Evolutionary conservation across 2,113 vertebrate genomes (phyloP).

Genomic region (Campylomormyrus tamandua): DNA sequence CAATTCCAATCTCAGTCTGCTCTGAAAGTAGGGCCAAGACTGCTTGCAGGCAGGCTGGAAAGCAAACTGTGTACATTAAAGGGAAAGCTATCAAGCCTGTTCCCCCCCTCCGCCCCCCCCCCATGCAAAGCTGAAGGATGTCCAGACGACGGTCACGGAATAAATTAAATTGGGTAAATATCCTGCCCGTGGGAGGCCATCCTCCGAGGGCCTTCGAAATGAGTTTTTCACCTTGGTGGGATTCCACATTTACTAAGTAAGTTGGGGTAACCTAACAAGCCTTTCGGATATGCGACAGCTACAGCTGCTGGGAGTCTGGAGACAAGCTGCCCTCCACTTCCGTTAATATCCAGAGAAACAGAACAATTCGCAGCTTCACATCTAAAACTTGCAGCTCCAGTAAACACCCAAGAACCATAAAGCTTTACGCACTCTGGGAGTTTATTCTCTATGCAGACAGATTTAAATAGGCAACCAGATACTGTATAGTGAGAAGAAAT

Average conservation of each 20-base stretch:
- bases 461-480: neutral
- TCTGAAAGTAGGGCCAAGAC: neutral
- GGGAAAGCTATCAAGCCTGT: neutral
- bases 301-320: neutral
- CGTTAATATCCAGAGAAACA: neutral
- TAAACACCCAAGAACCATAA: neutral
- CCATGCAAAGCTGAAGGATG: neutral
- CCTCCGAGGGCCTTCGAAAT: neutral
- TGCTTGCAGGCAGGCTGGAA: neutral
- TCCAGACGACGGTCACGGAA: neutral
- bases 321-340: neutral
- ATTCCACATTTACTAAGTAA: neutral
- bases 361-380: neutral
- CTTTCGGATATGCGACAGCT: neutral
- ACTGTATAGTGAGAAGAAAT: neutral
- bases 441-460: neutral
- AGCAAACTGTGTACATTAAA: neutral
- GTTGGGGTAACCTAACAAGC: neutral
- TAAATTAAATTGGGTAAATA: constrained; percentile 17
- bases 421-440: neutral
- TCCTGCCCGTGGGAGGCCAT: neutral
- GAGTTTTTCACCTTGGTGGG: neutral
- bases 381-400: neutral
- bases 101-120: no score
- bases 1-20: neutral